Conservation (phyloP, 2,797 vertebrate genomes). For the Hirundo rustica region DNA sequence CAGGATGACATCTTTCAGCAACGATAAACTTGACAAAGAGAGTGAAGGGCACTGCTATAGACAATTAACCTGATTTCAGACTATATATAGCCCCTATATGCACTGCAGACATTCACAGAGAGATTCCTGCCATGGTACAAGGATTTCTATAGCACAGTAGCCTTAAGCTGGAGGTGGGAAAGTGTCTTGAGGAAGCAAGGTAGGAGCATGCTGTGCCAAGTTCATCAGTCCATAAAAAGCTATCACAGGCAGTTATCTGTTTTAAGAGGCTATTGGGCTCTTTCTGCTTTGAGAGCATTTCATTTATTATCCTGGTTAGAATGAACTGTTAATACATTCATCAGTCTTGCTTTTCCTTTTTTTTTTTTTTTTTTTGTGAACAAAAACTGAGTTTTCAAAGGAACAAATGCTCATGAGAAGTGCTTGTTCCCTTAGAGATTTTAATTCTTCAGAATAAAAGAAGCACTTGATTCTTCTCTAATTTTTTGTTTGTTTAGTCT, state of each 20-base stretch:
- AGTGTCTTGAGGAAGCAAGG: not conserved
- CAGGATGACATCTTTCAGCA: not conserved
- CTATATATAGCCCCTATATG: not conserved
- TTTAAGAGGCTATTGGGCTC: conserved; percentile 6
- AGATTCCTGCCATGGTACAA: not conserved
- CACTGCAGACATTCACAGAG: not conserved
- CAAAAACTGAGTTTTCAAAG: conserved; percentile 11
- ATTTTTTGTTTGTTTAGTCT: conserved; percentile 27
- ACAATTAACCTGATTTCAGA: conserved; percentile 30
- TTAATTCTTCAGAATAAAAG: conserved; percentile 2
- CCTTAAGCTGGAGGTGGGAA: not conserved
- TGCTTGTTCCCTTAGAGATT: not conserved
- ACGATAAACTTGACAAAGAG: not conserved
- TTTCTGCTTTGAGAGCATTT: not conserved
- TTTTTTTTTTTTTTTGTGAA: not conserved
- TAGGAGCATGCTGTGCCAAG: not conserved
- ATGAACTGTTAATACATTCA: not conserved
- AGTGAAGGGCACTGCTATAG: not conserved
- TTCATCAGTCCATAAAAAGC: not conserved
- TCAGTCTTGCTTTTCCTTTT: not conserved
- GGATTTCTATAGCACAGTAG: not conserved
- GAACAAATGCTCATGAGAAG: not conserved
- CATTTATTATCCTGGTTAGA: not conserved
- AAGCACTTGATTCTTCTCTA: not conserved
- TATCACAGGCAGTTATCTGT: not conserved